Base-by-base conservation (phyloP, 2,113 vertebrate species). In the Elachura formosa region DNA sequence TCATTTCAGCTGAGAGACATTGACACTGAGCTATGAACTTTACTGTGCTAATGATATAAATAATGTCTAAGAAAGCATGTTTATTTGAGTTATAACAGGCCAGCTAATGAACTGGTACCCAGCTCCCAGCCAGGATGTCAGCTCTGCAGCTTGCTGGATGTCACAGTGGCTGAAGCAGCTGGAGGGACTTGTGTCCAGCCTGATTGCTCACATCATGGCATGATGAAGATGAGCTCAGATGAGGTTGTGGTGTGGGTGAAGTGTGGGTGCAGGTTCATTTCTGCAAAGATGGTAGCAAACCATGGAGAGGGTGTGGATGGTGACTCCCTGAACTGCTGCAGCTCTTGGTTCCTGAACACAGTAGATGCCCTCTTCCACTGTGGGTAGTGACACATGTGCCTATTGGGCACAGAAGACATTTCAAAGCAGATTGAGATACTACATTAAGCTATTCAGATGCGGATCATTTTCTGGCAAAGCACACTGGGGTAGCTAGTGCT, bases 221-320 rank as follows among this genome's bases (percentile, higher is more conserved):
- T 13, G 74, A 36, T 6, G 36, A 68, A 87, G 77, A 64, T 2
- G 45, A 84, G 29, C 31, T 84, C 64, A 55, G 64, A 52, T 7
- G 67, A 61, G 63, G 52, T 49, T 36, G 40, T 12, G 54, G 45
- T 19, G 41, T 19, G 72, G 48, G 38, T 61, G 80, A 82, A 43
- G 17, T 46, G 68, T 31, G 73, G 64, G 38, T 1, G 4, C 40
- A 26, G 0, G 0, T 15, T 49, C 12, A 11, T 36, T 52, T 31
- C 58, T 75, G 61, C 43, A 56, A 3, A 48, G 68, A 48, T 38
- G 62, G 49, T 10, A 49, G 41, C 54, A 52, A 82, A 52, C 48
- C 64, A n/a, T 0, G 1, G 77, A 64, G 28, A 43, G 17, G 28
- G 28, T 61, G 59, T 61, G 46, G 59, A 59, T 52, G 38, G 51